Evolutionary conservation across 2,888 invertebrate species (phyloP).

Genomic region (Epistrophe eligans): DNA sequence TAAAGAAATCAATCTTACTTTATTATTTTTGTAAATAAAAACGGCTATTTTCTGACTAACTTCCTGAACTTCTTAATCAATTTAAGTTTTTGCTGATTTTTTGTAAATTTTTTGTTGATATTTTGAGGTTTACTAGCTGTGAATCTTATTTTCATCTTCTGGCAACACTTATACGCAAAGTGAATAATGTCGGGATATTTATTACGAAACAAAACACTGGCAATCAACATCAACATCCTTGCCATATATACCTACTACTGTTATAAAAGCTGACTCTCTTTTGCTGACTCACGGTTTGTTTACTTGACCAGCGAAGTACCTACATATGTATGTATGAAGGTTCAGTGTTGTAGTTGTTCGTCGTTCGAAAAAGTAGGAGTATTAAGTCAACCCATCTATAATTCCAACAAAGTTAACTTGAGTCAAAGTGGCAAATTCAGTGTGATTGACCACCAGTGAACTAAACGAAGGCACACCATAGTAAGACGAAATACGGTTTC

Average conservation of each 20-base stretch:
- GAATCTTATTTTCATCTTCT: not conserved
- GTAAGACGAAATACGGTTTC: constrained; percentile 15
- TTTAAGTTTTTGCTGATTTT: too few species aligned
- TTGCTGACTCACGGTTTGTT: constrained; percentile 29
- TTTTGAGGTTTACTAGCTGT: not conserved
- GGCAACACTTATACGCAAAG: constrained; percentile 18
- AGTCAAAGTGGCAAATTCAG: not conserved
- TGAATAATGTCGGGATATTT: constrained; percentile 35
- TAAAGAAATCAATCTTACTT: too few species aligned
- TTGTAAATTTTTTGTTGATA: too few species aligned
- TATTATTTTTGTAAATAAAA: too few species aligned
- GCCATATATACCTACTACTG: not conserved
- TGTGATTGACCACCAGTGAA: not conserved
- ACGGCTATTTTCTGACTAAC: too few species aligned
- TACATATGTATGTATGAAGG: not conserved
- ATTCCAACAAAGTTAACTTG: not conserved
- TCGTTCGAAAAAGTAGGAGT: not conserved
- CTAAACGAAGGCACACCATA: not conserved
- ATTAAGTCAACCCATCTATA: not conserved
- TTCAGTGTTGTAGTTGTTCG: not conserved
- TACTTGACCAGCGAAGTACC: constrained; percentile 43
- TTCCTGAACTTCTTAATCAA: too few species aligned
- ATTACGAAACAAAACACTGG: constrained; percentile 55
- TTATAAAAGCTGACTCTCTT: not conserved
- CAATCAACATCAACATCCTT: constrained; percentile 3